Evolutionary conservation across 2,113 vertebrate species (phyloP).

Genomic region (Sphyrna mokarran): DNA sequence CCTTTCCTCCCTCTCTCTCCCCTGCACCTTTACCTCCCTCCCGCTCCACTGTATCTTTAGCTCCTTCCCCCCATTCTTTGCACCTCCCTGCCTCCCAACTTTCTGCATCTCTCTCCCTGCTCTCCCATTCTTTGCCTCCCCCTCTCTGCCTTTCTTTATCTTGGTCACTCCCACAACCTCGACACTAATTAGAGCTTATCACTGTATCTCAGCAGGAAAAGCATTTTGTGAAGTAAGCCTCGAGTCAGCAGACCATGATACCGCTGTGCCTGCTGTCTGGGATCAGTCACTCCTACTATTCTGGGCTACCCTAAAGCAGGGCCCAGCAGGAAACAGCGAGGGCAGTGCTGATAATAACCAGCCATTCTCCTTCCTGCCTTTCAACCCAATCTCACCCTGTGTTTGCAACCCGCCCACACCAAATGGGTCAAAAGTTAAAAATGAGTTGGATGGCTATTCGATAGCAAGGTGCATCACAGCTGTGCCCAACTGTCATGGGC

Average conservation of each 20-base stretch:
- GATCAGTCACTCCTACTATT: neutral
- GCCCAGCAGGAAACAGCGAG: neutral
- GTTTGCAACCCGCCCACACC: neutral
- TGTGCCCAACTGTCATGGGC: too few species aligned
- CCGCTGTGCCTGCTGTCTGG: neutral
- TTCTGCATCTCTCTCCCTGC: neutral
- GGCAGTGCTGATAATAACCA: neutral
- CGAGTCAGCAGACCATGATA: neutral
- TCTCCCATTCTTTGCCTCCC: too few species aligned
- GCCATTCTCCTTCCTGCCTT: too few species aligned
- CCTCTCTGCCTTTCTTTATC: neutral
- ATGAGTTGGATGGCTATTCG: neutral
- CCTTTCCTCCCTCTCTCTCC: neutral
- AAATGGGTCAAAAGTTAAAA: neutral
- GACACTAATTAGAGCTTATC: neutral
- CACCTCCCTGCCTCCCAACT: too few species aligned
- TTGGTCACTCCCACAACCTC: neutral
- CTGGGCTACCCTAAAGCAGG: neutral
- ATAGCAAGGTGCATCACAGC: neutral
- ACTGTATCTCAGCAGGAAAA: neutral
- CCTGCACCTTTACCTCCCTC: too few species aligned
- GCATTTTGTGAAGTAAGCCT: neutral
- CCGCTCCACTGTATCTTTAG: too few species aligned
- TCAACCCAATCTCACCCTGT: too few species aligned
- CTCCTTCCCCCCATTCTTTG: rapidly evolving